Evolutionary conservation across 2,797 vertebrate genomes (phyloP).

Genomic region (Propithecus deckenii): DNA sequence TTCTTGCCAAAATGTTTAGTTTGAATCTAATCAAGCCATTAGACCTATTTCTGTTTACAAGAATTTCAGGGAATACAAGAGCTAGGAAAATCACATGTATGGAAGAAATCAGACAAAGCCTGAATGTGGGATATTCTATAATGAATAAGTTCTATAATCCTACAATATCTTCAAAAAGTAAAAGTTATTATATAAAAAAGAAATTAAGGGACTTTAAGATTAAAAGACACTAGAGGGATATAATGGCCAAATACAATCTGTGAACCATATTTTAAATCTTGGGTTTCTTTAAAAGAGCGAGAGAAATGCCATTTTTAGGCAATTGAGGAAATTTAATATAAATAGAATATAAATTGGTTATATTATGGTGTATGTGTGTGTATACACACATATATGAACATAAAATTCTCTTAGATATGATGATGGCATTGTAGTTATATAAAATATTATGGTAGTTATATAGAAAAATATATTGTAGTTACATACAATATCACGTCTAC

Average conservation of each 20-base stretch:
- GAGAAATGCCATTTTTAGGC: not conserved
- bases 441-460: not conserved
- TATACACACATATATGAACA: not conserved
- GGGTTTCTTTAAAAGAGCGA: not conserved
- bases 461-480: not conserved
- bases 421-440: not conserved
- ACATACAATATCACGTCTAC: not conserved
- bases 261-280: not conserved
- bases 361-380: not conserved
- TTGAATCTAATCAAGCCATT: not conserved
- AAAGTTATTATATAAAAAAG: not conserved
- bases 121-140: not conserved
- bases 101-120: not conserved
- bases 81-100: not conserved
- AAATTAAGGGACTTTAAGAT: not conserved
- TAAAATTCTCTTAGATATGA: not conserved
- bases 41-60: not conserved
- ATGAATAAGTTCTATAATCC: too few relatives aligned
- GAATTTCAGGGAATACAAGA: not conserved
- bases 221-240: not conserved
- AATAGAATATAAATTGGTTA: not conserved
- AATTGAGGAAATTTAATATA: not conserved
- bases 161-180: not conserved
- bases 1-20: not conserved
- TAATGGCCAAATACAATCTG: not conserved